Evolutionary conservation across 2,888 invertebrate species (phyloP).

Genomic region (Drosophila eohydei): DNA sequence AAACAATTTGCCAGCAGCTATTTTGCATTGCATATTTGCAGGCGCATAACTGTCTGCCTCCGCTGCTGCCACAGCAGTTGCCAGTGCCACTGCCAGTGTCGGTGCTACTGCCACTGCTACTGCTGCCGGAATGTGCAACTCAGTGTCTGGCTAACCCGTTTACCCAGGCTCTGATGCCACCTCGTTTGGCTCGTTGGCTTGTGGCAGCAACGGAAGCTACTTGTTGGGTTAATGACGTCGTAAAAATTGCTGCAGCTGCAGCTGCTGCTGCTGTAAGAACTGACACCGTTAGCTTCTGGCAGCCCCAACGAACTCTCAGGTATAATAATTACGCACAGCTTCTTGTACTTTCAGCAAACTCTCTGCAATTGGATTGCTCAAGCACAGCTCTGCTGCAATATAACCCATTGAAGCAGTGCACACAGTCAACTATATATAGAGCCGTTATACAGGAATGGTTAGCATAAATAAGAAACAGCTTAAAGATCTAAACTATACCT

Average conservation of each 20-base stretch:
- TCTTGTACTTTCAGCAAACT: constrained; percentile 13
- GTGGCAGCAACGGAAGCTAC: constrained; percentile 59
- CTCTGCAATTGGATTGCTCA: constrained; percentile 18
- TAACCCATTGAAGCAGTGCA: neutral
- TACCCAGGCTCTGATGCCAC: constrained; percentile 37
- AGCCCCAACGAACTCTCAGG: constrained; percentile 24
- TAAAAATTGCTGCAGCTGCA: constrained; percentile 60
- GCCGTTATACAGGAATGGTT: neutral
- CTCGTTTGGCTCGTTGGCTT: constrained; percentile 20
- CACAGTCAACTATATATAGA: neutral
- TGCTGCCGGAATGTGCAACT: constrained; percentile 52
- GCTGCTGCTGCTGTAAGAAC: constrained; percentile 31
- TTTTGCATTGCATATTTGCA: constrained; percentile 68
- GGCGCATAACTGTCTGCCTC: constrained; percentile 57
- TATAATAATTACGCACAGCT: constrained; percentile 48
- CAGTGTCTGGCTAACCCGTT: constrained; percentile 49
- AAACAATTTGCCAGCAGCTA: constrained; percentile 62
- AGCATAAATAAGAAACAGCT: neutral
- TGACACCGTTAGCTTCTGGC: constrained; percentile 47
- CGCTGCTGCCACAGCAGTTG: constrained; percentile 16
- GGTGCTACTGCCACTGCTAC: constrained; percentile 3
- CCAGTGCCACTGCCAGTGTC: constrained; percentile 12
- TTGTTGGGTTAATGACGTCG: constrained; percentile 74
- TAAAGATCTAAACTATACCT: neutral
- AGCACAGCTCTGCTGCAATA: constrained; percentile 10